These are phyloP conservation scores for Parasteatoda lunata DNA, from an alignment of 2,888 invertebrate genomes.

Conservation along the genomic window DNA sequence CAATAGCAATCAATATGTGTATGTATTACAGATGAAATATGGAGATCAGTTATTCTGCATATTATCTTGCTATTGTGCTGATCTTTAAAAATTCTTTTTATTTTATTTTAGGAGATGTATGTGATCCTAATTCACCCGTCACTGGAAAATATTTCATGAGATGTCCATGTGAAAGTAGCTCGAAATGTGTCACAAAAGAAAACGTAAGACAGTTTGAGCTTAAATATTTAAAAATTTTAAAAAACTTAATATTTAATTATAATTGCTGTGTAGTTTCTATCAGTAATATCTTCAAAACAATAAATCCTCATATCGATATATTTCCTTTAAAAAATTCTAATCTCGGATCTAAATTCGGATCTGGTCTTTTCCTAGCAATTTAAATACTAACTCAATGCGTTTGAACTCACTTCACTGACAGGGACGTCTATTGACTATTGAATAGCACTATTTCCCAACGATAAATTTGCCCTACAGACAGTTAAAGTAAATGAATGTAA, in stretches of 20 bases:
- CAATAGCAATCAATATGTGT: too few species aligned
- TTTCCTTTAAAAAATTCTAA: not conserved
- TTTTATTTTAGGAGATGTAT: slow-evolving; percentile 38
- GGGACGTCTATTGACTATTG: too few species aligned
- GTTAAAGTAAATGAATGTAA: too few species aligned
- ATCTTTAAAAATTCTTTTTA: not conserved
- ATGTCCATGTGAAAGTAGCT: slow-evolving; percentile 46
- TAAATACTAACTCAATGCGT: too few species aligned
- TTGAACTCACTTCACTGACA: too few species aligned
- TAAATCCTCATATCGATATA: not conserved
- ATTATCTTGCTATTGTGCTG: not conserved
- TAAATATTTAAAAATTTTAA: not conserved
- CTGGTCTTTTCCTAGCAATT: not conserved
- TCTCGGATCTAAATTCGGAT: not conserved
- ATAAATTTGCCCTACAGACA: too few species aligned
- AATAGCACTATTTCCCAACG: too few species aligned
- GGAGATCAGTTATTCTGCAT: not conserved
- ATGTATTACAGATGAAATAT: not conserved
- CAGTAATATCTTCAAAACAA: not conserved
- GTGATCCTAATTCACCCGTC: slow-evolving; percentile 36
- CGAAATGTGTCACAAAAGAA: slow-evolving; percentile 24
- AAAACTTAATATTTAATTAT: not conserved
- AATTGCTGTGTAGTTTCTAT: not conserved
- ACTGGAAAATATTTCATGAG: slow-evolving; percentile 56
- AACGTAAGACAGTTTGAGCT: slow-evolving; percentile 12